Conservation (phyloP, 2,797 vertebrate genomes). For the Trachops cirrhosus region DNA sequence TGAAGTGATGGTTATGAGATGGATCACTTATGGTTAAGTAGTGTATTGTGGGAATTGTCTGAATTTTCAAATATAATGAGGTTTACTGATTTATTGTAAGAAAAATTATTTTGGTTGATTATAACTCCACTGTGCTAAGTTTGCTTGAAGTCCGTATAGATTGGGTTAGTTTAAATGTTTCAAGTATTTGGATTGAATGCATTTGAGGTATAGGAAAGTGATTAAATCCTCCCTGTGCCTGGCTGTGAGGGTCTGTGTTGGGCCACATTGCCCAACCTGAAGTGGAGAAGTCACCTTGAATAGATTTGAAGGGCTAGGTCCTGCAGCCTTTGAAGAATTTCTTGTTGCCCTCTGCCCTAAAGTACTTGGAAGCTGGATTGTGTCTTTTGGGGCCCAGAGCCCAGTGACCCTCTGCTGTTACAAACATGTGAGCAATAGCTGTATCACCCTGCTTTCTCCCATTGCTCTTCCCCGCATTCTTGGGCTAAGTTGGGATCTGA, state of each 20-base stretch:
- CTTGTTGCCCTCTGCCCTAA: background rate
- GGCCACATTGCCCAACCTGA: background rate
- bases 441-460: background rate
- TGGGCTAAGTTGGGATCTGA: background rate
- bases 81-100: conserved; percentile 4
- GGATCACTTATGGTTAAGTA: background rate
- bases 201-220: background rate
- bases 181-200: background rate
- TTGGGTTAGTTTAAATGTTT: background rate
- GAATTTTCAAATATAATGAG: background rate
- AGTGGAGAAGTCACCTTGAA: background rate
- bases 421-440: background rate
- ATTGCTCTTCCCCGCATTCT: background rate
- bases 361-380: background rate
- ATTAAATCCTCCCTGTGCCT: background rate
- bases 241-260: background rate
- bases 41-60: background rate
- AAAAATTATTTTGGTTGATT: background rate
- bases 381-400: background rate
- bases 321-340: background rate
- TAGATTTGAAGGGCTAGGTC: background rate
- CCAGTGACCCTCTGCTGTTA: background rate
- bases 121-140: background rate
- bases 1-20: background rate
- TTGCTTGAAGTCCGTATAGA: background rate